Evolutionary conservation across 2,888 invertebrate species (phyloP).

Genomic region (Deroplatys truncata): DNA sequence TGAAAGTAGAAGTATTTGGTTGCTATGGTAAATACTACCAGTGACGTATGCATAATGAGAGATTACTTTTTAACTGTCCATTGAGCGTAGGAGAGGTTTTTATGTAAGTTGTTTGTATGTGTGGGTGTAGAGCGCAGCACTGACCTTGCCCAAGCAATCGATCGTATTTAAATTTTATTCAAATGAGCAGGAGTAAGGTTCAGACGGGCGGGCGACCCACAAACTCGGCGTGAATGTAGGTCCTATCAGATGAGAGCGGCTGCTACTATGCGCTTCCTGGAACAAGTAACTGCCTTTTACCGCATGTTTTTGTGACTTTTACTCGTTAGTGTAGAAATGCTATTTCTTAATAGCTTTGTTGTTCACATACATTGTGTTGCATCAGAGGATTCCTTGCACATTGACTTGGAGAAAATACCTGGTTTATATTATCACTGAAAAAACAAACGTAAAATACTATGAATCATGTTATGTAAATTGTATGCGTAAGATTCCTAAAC

Average conservation of each 20-base stretch:
- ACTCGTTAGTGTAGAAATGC: too few species aligned
- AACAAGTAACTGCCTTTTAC: background rate
- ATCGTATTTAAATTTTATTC: slow-evolving; percentile 22
- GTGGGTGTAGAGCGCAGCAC: background rate
- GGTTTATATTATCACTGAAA: too few species aligned
- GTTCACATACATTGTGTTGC: too few species aligned
- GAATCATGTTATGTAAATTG: too few species aligned
- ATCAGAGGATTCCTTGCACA: too few species aligned
- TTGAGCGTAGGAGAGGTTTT: background rate
- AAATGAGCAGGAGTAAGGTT: slow-evolving; percentile 2
- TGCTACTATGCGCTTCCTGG: background rate
- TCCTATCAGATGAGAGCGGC: slow-evolving; percentile 1
- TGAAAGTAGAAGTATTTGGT: too few species aligned
- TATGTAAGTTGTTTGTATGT: background rate
- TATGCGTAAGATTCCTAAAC: too few species aligned
- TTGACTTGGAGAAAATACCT: too few species aligned
- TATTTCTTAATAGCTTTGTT: too few species aligned
- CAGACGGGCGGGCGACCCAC: background rate
- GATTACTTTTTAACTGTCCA: background rate
- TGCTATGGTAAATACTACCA: too few species aligned
- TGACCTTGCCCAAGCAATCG: slow-evolving; percentile 20
- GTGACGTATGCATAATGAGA: too few species aligned
- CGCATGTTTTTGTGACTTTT: background rate
- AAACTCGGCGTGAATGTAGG: slow-evolving; percentile 4
- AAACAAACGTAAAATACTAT: too few species aligned